phyloP scores from a whole-genome alignment of 2,113 vertebrate species.

The Phalacrocorax brasilianus region DNA sequence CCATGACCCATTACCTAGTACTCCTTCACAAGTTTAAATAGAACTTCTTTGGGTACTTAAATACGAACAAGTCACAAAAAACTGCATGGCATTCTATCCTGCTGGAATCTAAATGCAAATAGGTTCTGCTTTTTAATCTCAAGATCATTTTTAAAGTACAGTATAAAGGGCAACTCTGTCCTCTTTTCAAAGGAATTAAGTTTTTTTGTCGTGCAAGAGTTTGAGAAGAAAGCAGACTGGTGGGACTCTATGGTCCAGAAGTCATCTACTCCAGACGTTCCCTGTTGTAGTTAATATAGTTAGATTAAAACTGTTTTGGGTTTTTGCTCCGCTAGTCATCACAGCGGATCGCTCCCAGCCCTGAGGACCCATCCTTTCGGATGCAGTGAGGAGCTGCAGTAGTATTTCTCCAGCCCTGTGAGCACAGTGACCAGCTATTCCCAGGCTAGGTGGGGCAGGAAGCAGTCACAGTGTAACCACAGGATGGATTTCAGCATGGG shows the following conservation, averaged over 20 bases:
- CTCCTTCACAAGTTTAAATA: background rate
- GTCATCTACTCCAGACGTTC: background rate
- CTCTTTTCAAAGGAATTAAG: background rate
- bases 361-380: background rate
- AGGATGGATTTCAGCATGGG: background rate
- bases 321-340: background rate
- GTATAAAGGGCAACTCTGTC: background rate
- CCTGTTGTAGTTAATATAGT: background rate
- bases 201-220: background rate
- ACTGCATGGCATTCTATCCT: background rate
- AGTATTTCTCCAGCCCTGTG: background rate
- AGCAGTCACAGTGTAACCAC: accelerated
- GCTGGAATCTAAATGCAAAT: background rate
- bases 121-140: background rate
- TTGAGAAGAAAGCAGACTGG: background rate
- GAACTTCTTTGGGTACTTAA: background rate
- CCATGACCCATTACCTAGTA: background rate
- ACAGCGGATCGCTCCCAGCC: background rate
- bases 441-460: accelerated
- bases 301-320: background rate
- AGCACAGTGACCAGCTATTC: background rate
- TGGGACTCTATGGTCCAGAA: background rate
- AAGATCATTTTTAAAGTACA: background rate
- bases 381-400: background rate
- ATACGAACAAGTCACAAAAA: background rate